A percentile compares a stretch with the other conserved stretches of the same genome.
Evolutionary conservation across 2,797 vertebrate species (phyloP).

Genomic region (Premnoplex brunnescens): DNA sequence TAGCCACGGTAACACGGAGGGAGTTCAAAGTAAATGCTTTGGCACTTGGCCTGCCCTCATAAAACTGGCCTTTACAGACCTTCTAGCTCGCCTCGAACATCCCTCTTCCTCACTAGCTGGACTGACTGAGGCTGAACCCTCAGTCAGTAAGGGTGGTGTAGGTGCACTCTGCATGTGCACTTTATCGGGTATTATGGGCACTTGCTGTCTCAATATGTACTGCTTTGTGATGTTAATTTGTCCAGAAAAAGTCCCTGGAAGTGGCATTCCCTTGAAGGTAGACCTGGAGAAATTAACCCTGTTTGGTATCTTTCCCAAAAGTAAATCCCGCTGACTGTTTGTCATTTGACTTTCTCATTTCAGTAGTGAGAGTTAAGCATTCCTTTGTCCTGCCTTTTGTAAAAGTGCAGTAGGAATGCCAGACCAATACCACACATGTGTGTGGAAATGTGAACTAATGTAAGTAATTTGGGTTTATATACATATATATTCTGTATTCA

Average conservation of each 20-base stretch:
- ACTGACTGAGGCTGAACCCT: background rate
- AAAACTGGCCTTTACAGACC: slow-evolving; percentile 18
- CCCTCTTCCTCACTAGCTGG: background rate
- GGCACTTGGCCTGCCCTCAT: background rate
- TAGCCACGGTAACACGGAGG: background rate
- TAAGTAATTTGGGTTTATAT: background rate
- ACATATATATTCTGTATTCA: background rate
- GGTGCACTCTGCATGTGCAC: background rate
- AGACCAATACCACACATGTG: rapidly evolving
- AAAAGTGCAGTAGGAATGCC: background rate
- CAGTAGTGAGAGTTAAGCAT: background rate
- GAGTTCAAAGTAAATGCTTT: slow-evolving; percentile 23
- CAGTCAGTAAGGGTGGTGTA: background rate
- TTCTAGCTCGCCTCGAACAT: background rate
- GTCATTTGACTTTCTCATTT: background rate
- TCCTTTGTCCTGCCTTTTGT: background rate
- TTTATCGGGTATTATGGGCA: background rate
- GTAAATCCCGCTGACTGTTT: background rate
- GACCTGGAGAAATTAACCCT: background rate
- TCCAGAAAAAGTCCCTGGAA: background rate
- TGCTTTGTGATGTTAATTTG: background rate
- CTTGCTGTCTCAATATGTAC: background rate
- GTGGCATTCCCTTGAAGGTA: background rate
- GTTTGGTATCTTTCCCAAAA: background rate
- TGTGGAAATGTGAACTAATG: background rate